Conservation (phyloP, 2,888 invertebrate genomes). For the Pyrrhia umbra region DNA sequence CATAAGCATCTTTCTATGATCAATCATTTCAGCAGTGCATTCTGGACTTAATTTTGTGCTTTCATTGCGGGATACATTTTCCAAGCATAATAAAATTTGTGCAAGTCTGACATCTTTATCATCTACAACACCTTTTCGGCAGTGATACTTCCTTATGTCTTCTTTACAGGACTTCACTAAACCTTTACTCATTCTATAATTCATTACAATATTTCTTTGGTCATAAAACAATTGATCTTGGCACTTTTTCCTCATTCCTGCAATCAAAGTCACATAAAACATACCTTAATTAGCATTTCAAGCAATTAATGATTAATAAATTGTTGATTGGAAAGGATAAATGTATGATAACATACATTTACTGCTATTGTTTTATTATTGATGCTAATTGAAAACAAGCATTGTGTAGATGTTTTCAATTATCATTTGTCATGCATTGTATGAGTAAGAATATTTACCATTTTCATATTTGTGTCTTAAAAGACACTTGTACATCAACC, state of each 20-base stretch:
- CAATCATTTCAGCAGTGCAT: slow-evolving; percentile 97
- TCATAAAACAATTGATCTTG: slow-evolving; percentile 95
- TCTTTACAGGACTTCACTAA: slow-evolving; percentile 96
- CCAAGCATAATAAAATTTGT: slow-evolving; percentile 97
- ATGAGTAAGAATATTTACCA: slow-evolving; percentile 76
- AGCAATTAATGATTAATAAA: neutral
- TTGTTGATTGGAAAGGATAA: slow-evolving; percentile 3
- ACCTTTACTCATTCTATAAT: slow-evolving; percentile 97
- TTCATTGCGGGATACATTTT: slow-evolving; percentile 93
- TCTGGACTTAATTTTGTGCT: slow-evolving; percentile 93
- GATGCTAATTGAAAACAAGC: slow-evolving; percentile 7
- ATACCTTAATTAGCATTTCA: slow-evolving; percentile 5
- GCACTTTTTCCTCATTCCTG: slow-evolving; percentile 92
- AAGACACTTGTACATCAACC: slow-evolving; percentile 97
- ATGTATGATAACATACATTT: slow-evolving; percentile 1
- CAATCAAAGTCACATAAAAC: slow-evolving; percentile 59
- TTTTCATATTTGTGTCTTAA: slow-evolving; percentile 94
- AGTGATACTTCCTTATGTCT: slow-evolving; percentile 96
- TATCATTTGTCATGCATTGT: neutral
- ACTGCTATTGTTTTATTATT: neutral
- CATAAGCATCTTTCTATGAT: slow-evolving; percentile 97
- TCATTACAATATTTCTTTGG: slow-evolving; percentile 96
- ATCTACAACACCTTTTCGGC: slow-evolving; percentile 95
- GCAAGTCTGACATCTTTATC: slow-evolving; percentile 96
- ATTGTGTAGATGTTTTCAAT: slow-evolving; percentile 7